A percentile compares a stretch with the other conserved stretches of the same genome.
Conservation (phyloP, 2,113 vertebrate species). For the Galbula dea region DNA sequence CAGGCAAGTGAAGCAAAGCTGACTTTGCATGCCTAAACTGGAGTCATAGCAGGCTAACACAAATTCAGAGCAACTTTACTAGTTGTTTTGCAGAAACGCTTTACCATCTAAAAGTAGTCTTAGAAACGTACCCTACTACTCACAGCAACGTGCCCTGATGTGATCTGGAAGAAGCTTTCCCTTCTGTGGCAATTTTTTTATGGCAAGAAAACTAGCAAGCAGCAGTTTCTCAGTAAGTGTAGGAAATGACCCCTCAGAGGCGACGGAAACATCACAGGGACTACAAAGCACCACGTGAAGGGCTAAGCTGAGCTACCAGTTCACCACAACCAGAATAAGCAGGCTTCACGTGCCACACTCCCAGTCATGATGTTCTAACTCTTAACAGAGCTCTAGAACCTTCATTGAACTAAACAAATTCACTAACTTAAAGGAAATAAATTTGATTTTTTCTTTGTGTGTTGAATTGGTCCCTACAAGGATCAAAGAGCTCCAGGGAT, state of each 20-base stretch:
- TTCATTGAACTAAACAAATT: not conserved
- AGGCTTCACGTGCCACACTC: not conserved
- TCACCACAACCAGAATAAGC: not conserved
- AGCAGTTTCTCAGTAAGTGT: not conserved
- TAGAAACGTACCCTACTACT: not conserved
- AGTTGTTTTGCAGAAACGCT: not conserved
- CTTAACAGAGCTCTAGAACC: not conserved
- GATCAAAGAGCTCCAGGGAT: not conserved
- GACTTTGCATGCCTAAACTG: not conserved
- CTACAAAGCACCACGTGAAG: not conserved
- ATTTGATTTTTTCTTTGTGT: not conserved
- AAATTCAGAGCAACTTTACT: not conserved
- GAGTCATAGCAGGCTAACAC: not conserved
- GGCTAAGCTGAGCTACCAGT: not conserved
- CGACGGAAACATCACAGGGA: not conserved
- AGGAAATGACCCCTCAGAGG: not conserved
- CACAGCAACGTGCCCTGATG: not conserved
- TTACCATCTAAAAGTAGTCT: not conserved
- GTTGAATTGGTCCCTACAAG: not conserved
- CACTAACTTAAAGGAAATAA: not conserved
- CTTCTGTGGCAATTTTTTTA: not conserved
- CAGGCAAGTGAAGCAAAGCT: not conserved
- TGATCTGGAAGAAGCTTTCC: not conserved
- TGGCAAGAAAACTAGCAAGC: not conserved
- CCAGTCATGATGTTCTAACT: accelerated